Conservation (phyloP, 2,888 invertebrate species). For the Exephanes ischioxanthus region DNA sequence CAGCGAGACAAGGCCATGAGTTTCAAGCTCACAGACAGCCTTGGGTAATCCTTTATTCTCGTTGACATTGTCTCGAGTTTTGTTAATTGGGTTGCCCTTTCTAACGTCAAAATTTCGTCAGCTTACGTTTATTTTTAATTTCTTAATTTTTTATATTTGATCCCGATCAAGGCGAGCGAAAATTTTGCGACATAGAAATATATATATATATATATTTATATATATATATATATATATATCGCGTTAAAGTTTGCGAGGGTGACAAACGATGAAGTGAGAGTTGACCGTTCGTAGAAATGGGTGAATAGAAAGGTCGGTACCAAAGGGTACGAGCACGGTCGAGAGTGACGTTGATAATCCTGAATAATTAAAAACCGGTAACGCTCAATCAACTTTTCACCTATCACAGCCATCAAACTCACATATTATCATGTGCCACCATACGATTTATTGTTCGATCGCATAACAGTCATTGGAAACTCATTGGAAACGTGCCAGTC, state of each 20-base stretch:
- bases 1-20: slow-evolving; percentile 40
- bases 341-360: not conserved
- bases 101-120: not conserved
- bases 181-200: not conserved
- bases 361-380: slow-evolving; percentile 2
- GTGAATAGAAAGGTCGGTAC: not conserved
- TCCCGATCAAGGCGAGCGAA: not conserved
- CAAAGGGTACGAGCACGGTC: not conserved
- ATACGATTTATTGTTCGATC: not conserved
- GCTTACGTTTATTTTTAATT: not conserved
- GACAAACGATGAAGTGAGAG: not conserved
- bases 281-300: too few species aligned
- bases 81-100: not conserved
- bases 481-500: slow-evolving; percentile 43
- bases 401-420: not conserved
- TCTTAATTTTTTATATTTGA: not conserved
- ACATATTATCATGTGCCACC: not conserved
- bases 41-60: slow-evolving; percentile 38
- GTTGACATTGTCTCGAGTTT: slow-evolving; percentile 31
- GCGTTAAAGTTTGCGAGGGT: too few species aligned
- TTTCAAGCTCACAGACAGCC: slow-evolving; percentile 46
- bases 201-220: too few species aligned
- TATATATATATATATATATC: too few species aligned
- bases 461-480: slow-evolving; percentile 42
- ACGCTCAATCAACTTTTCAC: not conserved